A percentile compares a stretch with the other conserved stretches of the same genome.
These are phyloP conservation scores for Cynoglossus semilaevis DNA, from an alignment of 2,113 vertebrate species.

Conservation along the genomic window DNA sequence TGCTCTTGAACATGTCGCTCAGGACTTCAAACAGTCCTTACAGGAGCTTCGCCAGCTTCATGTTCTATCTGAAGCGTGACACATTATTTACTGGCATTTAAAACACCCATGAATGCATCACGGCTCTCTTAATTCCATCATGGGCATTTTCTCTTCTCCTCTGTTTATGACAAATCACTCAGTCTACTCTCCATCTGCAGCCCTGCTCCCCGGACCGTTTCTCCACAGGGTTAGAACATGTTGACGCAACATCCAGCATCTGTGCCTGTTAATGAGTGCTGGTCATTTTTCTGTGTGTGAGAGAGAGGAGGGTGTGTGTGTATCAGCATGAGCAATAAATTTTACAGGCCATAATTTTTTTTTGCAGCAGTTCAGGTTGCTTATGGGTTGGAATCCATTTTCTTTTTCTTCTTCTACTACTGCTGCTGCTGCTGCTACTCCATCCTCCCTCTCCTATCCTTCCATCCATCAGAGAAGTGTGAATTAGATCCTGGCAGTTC, in stretches of 20 bases:
- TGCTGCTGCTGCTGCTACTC: background rate
- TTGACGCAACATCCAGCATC: no score
- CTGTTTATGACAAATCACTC: no score
- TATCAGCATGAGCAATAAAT: background rate
- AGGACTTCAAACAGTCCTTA: constrained; percentile 29
- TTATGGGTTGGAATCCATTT: constrained; percentile 20
- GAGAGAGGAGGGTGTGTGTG: background rate
- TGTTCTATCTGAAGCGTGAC: background rate
- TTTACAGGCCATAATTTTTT: constrained; percentile 16
- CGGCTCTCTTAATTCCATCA: background rate
- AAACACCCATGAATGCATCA: background rate
- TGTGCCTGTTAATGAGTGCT: background rate
- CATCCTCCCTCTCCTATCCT: background rate
- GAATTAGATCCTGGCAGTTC: constrained; percentile 3
- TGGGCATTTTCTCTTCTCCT: no score
- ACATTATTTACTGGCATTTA: background rate
- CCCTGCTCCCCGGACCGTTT: no score
- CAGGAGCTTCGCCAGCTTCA: background rate
- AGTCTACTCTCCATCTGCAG: no score
- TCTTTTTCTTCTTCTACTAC: background rate
- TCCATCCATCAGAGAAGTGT: constrained; percentile 4
- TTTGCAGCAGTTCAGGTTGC: constrained; percentile 7
- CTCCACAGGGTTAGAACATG: no score
- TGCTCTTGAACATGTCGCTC: background rate
- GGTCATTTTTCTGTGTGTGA: constrained; percentile 6